Conservation (phyloP, 2,113 vertebrate species). For the Lampris incognitus region DNA sequence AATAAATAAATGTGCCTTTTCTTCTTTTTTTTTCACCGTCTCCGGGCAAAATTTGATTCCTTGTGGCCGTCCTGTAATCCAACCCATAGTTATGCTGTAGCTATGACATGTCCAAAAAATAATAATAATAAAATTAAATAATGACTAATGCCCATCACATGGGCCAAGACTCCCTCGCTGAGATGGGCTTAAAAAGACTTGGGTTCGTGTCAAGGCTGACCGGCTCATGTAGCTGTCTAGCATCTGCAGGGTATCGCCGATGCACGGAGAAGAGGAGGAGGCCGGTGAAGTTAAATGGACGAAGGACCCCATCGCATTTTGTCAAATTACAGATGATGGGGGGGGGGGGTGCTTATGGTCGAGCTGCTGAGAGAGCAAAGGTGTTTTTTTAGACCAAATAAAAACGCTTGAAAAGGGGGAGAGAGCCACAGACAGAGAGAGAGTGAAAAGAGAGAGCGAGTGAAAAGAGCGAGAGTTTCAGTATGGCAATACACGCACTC, state of each 20-base stretch:
- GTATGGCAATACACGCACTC: too few relatives aligned
- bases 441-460: background rate
- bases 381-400: slow-evolving; percentile 16
- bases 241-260: slow-evolving; percentile 23
- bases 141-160: too few relatives aligned
- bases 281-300: background rate
- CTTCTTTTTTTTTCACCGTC: too few relatives aligned
- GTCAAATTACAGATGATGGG: slow-evolving; percentile 35
- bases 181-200: slow-evolving; percentile 29
- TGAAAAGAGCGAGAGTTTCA: too few relatives aligned
- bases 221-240: background rate
- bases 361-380: slow-evolving; percentile 15
- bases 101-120: too few relatives aligned
- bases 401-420: slow-evolving; percentile 19
- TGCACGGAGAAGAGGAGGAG: slow-evolving; percentile 20
- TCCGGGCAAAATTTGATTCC: too few relatives aligned
- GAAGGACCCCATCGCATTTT: background rate
- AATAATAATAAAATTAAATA: too few relatives aligned
- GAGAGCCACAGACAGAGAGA: background rate
- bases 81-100: too few relatives aligned
- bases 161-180: background rate
- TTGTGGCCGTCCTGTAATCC: too few relatives aligned
- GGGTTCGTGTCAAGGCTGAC: slow-evolving; percentile 16
- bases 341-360: slow-evolving; percentile 20
- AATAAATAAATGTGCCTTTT: too few relatives aligned